Evolutionary conservation across 2,797 vertebrate genomes (phyloP).

Genomic region (Microcaecilia unicolor): DNA sequence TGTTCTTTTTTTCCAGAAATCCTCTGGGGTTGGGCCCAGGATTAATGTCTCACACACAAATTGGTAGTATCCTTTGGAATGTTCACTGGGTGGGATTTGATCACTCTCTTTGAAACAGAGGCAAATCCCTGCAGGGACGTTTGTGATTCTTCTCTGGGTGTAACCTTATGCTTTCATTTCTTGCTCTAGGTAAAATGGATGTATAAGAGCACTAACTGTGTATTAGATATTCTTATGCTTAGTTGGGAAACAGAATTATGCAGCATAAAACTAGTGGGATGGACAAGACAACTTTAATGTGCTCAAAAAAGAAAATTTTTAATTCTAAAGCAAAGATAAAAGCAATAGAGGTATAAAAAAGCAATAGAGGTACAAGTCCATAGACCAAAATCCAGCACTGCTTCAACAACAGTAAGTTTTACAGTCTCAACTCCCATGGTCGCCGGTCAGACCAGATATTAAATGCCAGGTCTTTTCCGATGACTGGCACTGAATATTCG

Average conservation of each 20-base stretch:
- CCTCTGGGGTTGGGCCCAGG: constrained; percentile 22
- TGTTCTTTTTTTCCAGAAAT: too few species aligned
- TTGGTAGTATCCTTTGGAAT: constrained; percentile 9
- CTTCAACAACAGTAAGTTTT: too few species aligned
- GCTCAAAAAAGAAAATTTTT: too few species aligned
- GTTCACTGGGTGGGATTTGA: constrained; percentile 23
- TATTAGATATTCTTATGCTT: constrained; percentile 6
- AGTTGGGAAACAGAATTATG: not conserved
- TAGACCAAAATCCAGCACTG: too few species aligned
- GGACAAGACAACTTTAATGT: too few species aligned
- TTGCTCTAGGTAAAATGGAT: constrained; percentile 37
- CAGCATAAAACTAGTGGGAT: not conserved
- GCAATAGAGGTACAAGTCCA: too few species aligned
- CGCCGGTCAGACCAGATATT: too few species aligned
- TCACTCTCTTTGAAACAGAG: constrained; percentile 44
- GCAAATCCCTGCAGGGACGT: constrained; percentile 39
- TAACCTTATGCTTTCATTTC: constrained; percentile 40
- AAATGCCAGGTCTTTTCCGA: too few species aligned
- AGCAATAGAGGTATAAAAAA: too few species aligned
- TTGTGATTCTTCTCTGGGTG: constrained; percentile 37
- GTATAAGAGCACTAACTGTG: constrained; percentile 34
- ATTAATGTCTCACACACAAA: constrained; percentile 24
- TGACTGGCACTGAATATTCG: too few species aligned
- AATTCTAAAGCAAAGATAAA: too few species aligned
- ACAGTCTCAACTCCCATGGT: too few species aligned